Conservation (phyloP, 2,888 invertebrate species). For the Ornithoptera alexandrae region DNA sequence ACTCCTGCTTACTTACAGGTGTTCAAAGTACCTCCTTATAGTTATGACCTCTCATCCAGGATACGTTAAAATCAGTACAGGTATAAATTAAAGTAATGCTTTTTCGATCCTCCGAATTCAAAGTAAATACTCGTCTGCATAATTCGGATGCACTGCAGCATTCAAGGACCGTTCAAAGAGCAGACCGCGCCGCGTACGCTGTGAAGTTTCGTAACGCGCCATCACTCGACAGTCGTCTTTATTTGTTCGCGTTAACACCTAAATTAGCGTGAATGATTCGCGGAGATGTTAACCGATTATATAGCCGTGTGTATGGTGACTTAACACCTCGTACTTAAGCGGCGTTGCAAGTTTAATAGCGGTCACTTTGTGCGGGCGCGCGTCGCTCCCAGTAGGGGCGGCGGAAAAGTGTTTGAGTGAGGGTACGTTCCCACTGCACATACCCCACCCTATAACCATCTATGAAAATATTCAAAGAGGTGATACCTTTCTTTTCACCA, state of each 20-base stretch:
- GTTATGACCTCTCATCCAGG: too few relatives aligned
- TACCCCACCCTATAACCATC: neutral
- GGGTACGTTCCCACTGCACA: slow-evolving; percentile 47
- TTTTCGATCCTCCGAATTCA: slow-evolving; percentile 13
- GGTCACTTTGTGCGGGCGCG: slow-evolving; percentile 73
- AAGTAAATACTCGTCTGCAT: slow-evolving; percentile 31
- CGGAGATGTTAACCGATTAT: slow-evolving; percentile 38
- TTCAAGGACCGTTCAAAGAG: slow-evolving; percentile 32
- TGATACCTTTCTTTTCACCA: too few relatives aligned
- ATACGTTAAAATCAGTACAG: too few relatives aligned
- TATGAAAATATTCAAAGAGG: too few relatives aligned
- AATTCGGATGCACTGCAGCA: slow-evolving; percentile 29
- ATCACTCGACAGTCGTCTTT: slow-evolving; percentile 25
- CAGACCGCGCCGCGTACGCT: slow-evolving; percentile 15
- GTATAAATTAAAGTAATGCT: too few relatives aligned
- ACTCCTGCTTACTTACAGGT: too few relatives aligned
- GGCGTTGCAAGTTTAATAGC: slow-evolving; percentile 69
- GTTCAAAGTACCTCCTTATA: too few relatives aligned
- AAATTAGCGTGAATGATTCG: slow-evolving; percentile 34
- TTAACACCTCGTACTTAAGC: slow-evolving; percentile 58
- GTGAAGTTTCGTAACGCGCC: neutral
- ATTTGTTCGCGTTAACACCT: slow-evolving; percentile 34
- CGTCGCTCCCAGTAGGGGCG: slow-evolving; percentile 58
- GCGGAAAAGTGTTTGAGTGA: slow-evolving; percentile 49
- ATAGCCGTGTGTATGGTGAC: slow-evolving; percentile 32